These are phyloP conservation scores for Plebejus anna DNA, from an alignment of 2,888 invertebrate genomes.

Conservation along the genomic window DNA sequence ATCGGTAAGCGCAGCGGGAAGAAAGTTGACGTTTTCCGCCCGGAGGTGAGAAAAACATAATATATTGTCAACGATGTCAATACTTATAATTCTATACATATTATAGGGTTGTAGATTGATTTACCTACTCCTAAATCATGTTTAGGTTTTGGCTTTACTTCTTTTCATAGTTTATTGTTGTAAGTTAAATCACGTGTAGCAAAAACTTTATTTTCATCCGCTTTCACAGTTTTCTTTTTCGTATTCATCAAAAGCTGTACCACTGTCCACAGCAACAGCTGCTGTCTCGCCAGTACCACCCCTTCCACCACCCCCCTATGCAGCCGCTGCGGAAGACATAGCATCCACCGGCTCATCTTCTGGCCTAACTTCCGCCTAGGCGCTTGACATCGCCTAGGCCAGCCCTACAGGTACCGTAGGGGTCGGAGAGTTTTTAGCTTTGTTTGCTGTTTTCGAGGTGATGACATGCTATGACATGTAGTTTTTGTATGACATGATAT, in stretches of 20 bases:
- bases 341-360: slow-evolving; percentile 40
- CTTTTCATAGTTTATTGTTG: background rate
- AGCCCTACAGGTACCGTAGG: slow-evolving; percentile 41
- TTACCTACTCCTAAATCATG: too few species aligned
- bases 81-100: too few species aligned
- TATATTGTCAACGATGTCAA: too few species aligned
- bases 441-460: slow-evolving; percentile 9
- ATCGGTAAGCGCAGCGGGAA: too few species aligned
- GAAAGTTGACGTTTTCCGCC: too few species aligned
- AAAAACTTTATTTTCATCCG: too few species aligned
- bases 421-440: slow-evolving; percentile 34
- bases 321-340: slow-evolving; percentile 64
- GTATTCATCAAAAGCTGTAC: background rate
- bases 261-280: slow-evolving; percentile 59
- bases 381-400: slow-evolving; percentile 57
- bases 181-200: too few species aligned
- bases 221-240: background rate
- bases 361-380: slow-evolving; percentile 51
- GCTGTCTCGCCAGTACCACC: slow-evolving; percentile 65
- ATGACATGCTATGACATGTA: slow-evolving; percentile 20
- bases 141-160: background rate
- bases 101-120: too few species aligned
- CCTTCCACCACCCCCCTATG: slow-evolving; percentile 70
- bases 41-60: too few species aligned
- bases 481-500: background rate